phyloP scores from a whole-genome alignment of 2,113 vertebrate genomes.

The Takifugu flavidus region DNA sequence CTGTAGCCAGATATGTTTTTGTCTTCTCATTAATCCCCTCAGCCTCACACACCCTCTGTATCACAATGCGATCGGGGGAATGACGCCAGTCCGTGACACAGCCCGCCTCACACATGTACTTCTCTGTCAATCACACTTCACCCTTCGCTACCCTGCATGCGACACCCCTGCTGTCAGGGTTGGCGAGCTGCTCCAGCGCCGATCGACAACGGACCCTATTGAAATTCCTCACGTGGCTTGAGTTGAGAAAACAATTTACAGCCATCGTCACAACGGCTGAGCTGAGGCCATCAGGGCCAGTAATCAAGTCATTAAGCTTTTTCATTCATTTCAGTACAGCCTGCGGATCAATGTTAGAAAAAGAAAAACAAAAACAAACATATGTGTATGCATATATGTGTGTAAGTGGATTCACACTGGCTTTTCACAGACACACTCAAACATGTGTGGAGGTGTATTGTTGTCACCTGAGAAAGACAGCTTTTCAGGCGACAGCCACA shows the following conservation, averaged over 20 bases:
- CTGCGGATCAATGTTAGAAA: not conserved
- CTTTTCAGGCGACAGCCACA: slow-evolving; percentile 31
- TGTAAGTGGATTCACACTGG: not conserved
- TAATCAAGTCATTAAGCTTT: slow-evolving; percentile 62
- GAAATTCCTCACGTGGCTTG: slow-evolving; percentile 62
- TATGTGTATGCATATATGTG: not conserved
- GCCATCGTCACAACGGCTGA: slow-evolving; percentile 19
- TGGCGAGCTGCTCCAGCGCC: slow-evolving; percentile 13
- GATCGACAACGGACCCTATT: slow-evolving; percentile 45
- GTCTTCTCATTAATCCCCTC: slow-evolving; percentile 29
- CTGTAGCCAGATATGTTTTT: slow-evolving; percentile 26
- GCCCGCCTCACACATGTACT: slow-evolving; percentile 28
- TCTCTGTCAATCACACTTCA: slow-evolving; percentile 46
- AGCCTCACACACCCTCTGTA: slow-evolving; percentile 3
- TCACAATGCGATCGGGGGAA: slow-evolving; percentile 6
- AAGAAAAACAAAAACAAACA: not conserved
- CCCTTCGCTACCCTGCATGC: slow-evolving; percentile 22
- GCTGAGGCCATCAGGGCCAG: slow-evolving; percentile 50
- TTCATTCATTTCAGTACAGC: slow-evolving; percentile 47
- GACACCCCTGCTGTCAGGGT: slow-evolving; percentile 6
- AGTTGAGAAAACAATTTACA: slow-evolving; percentile 63
- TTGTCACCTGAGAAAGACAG: slow-evolving; percentile 28
- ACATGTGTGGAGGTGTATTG: not conserved
- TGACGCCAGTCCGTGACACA: slow-evolving; percentile 19
- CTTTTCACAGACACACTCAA: too few relatives aligned